A percentile compares a stretch with the other conserved stretches of the same genome.
Evolutionary conservation across 2,888 invertebrate genomes (phyloP).

Genomic region (Strigamia crassipes): DNA sequence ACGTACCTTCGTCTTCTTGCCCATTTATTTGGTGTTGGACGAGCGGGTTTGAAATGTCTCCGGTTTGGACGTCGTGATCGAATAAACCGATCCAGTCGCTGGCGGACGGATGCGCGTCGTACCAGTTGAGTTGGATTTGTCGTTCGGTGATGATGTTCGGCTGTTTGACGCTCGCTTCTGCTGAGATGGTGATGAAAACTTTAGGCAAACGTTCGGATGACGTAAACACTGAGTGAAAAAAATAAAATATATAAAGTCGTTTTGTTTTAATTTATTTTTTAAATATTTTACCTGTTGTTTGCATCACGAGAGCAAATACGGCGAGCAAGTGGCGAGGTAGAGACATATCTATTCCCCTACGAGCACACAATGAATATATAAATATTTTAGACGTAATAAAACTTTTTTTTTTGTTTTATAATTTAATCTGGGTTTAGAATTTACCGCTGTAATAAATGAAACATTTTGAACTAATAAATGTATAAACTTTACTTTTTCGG

Average conservation of each 20-base stretch:
- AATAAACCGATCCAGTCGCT: conserved; percentile 51
- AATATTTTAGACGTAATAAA: no score
- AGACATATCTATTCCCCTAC: no score
- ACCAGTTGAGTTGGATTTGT: conserved; percentile 52
- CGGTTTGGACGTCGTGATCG: conserved; percentile 47
- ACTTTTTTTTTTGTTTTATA: no score
- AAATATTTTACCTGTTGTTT: background rate
- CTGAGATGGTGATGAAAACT: conserved; percentile 52
- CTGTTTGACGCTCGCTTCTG: conserved; percentile 49
- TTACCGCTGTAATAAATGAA: no score
- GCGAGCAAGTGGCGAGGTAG: no score
- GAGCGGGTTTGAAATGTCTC: background rate
- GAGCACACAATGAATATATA: no score
- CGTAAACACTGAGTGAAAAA: background rate
- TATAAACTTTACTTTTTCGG: no score
- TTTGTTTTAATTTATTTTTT: background rate
- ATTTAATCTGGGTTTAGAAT: no score
- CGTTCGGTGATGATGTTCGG: conserved; percentile 37
- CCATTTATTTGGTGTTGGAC: background rate
- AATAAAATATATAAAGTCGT: no score
- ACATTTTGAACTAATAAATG: no score
- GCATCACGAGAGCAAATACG: no score
- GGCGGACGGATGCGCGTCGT: conserved; percentile 55
- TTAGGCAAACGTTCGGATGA: conserved; percentile 27
- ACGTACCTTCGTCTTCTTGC: background rate